A percentile compares a stretch with the other conserved stretches of the same genome.
Evolutionary conservation across 37 sponge, comb jelly and placozoan species (phyloP).

Genomic region (Agelas oroides): DNA sequence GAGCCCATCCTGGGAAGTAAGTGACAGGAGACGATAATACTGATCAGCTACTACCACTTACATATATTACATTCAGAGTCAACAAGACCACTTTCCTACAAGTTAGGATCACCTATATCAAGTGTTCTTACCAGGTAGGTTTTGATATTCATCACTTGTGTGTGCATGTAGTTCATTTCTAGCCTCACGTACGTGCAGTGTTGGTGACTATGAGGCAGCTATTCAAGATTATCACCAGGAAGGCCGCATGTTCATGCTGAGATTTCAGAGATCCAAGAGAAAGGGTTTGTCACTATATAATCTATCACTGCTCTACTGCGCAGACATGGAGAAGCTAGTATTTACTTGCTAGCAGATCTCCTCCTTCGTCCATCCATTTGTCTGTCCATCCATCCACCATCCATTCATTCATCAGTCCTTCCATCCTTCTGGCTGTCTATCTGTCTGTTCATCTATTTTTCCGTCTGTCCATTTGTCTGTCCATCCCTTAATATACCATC

Average conservation of each 20-base stretch:
- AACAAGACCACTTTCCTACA: neutral
- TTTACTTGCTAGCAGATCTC: too few species aligned
- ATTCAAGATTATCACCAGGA: neutral
- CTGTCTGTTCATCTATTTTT: too few species aligned
- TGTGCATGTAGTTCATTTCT: neutral
- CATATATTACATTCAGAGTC: neutral
- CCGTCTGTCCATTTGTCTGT: too few species aligned
- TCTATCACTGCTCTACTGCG: too few species aligned
- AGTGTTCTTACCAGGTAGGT: constrained; percentile 5
- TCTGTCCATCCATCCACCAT: too few species aligned
- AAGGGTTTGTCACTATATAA: neutral
- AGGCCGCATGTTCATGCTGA: constrained; percentile 16
- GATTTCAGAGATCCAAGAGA: neutral
- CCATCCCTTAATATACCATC: too few species aligned
- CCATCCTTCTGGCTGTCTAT: too few species aligned
- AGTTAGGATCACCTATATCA: neutral
- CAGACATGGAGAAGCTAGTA: too few species aligned
- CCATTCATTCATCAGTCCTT: too few species aligned
- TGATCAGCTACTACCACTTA: neutral
- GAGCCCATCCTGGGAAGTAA: constrained; percentile 75
- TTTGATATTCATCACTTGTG: neutral
- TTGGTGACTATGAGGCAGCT: constrained; percentile 27
- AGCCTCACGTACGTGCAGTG: neutral
- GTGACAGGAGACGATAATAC: too few species aligned
- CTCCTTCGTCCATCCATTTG: too few species aligned